Conservation (phyloP, 2,113 vertebrate genomes). For the Haplochromis burtoni region DNA sequence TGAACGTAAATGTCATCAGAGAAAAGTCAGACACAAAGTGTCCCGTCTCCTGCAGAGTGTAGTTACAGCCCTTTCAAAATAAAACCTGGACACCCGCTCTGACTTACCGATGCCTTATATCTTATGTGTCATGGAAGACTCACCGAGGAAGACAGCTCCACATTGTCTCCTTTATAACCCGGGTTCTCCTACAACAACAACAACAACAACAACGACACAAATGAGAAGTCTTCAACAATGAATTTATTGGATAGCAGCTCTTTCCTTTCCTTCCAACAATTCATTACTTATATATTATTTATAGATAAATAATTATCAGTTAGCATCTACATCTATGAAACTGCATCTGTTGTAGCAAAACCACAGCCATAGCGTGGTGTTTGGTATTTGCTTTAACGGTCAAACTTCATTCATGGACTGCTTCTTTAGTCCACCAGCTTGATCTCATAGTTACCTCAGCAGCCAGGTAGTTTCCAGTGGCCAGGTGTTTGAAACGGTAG, state of each 20-base stretch:
- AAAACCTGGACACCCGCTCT: background rate
- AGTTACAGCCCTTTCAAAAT: background rate
- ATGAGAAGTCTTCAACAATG: background rate
- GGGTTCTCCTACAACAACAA: slow-evolving; percentile 83
- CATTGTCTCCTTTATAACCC: slow-evolving; percentile 85
- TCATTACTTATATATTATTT: background rate
- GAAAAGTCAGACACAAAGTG: background rate
- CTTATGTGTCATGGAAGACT: background rate
- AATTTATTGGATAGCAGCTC: background rate
- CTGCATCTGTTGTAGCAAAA: background rate
- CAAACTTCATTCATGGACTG: background rate
- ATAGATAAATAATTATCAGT: background rate
- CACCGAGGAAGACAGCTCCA: slow-evolving; percentile 66
- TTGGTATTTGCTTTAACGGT: accelerated
- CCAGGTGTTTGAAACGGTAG: slow-evolving; percentile 93
- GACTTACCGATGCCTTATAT: background rate
- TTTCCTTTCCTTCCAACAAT: accelerated
- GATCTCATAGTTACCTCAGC: slow-evolving; percentile 79
- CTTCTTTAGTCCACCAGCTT: too few relatives aligned
- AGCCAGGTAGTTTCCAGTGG: slow-evolving; percentile 91
- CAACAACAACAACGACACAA: background rate
- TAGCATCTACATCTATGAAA: background rate
- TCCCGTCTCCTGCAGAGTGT: background rate
- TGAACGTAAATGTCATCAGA: accelerated
- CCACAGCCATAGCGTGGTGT: accelerated